phyloP scores from a whole-genome alignment of 2,797 vertebrate species.

The Megaceryle alcyon region DNA sequence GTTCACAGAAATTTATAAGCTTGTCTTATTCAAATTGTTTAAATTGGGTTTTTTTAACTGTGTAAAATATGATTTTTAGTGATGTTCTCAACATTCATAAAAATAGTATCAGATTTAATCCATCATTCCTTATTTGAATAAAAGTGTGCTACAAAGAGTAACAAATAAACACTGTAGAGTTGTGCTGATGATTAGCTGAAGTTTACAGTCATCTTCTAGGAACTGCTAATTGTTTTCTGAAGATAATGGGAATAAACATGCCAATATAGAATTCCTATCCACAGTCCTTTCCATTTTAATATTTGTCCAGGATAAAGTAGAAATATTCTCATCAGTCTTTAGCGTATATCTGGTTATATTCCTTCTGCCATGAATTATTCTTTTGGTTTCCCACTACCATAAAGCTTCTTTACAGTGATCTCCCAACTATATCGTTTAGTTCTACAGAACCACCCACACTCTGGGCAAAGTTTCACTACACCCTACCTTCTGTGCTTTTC shows the following conservation, averaged over 20 bases:
- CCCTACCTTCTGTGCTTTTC: constrained; percentile 32
- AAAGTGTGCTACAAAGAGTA: neutral
- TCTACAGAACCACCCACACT: constrained; percentile 33
- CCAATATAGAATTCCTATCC: neutral
- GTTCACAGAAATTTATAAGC: neutral
- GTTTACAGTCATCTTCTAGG: neutral
- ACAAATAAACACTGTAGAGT: neutral
- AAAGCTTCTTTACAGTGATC: neutral
- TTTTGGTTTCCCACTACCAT: neutral
- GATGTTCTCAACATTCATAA: neutral
- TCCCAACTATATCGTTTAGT: neutral
- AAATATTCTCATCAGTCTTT: neutral
- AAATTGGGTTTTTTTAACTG: neutral
- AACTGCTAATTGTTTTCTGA: neutral
- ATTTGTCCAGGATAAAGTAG: neutral
- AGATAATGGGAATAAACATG: neutral
- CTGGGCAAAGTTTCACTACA: constrained; percentile 18
- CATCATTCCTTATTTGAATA: neutral
- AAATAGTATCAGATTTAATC: neutral
- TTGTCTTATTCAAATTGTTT: neutral
- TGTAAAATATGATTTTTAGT: neutral
- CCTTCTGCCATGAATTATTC: neutral
- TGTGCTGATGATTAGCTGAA: neutral
- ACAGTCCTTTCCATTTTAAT: neutral
- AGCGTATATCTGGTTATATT: neutral